Evolutionary conservation across 2,797 vertebrate genomes (phyloP), one percentile per base, ranked within the genome.

Genomic region (Nannoperca obscura): DNA sequence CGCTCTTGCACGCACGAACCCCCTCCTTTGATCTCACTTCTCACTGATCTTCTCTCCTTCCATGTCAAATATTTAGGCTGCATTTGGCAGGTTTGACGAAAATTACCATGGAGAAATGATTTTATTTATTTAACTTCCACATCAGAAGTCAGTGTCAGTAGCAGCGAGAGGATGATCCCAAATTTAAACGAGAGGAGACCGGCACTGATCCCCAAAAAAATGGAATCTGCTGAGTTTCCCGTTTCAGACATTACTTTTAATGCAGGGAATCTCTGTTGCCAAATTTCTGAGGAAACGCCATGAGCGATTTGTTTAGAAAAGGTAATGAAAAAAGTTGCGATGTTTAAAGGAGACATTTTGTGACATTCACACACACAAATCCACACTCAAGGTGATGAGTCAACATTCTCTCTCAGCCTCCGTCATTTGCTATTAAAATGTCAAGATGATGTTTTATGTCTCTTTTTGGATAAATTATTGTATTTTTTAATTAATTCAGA

Each of bases 11-110:
- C 2, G 24, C 24, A 27, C 24, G 24, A 27, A 27, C 54, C 58
- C 57, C 73, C 49, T 75, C 82, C 88, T 94, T 95, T 94, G 93
- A 94, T 95, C 93, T 94, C 89, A 73, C 87, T 85, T 74, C 83
- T 92, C 89, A 93, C 92, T 95, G 93, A 94, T 95, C 92, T 92
- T 83, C 89, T 91, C 86, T 87, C 87, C 90, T 90, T 91, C 90
- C 91, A 86, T 91, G 92, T 95, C 94, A 94, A 94, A 95, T 94
- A 94, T 95, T 95, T 93, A 93, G 92, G 89, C 91, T 90, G 89
- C 88, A 84, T 95, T 93, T 93, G 94, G 90, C 94, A 94, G 93
- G 88, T 93, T 93, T 93, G 91, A 93, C 58, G 83, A 89, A 93
- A 90, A 95, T 92, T 90, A 93, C 82, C 87, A 86, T 85, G 84